These are phyloP conservation scores for Ichneumoninae sp. DNA, from an alignment of 2,888 invertebrate genomes.

Conservation along the genomic window DNA sequence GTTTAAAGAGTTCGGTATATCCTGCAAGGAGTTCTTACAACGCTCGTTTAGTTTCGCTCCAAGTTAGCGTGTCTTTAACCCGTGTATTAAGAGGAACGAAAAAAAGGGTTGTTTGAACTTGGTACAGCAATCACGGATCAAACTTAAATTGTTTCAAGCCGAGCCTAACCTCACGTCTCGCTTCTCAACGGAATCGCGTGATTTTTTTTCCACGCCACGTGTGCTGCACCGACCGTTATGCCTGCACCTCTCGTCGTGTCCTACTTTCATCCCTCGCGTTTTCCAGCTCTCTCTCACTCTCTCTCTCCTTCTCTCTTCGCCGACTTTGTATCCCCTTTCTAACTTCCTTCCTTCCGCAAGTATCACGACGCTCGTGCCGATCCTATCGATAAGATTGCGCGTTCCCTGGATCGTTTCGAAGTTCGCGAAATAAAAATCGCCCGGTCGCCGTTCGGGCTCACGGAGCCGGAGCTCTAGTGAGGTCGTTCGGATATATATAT, in stretches of 20 bases:
- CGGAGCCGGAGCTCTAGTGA: conserved; percentile 35
- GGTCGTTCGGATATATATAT: conserved; percentile 30
- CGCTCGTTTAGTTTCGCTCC: conserved; percentile 14
- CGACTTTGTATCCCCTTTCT: neutral
- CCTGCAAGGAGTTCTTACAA: neutral
- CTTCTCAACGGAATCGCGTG: conserved; percentile 46
- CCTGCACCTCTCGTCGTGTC: conserved; percentile 53
- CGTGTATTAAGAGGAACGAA: conserved; percentile 32
- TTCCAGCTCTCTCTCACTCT: conserved; percentile 1
- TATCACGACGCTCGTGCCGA: conserved; percentile 54
- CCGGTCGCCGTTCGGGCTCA: conserved; percentile 29
- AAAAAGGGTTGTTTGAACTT: conserved; percentile 32
- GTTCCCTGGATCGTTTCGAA: conserved; percentile 60
- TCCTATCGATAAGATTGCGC: conserved; percentile 64
- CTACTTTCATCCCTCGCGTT: conserved; percentile 16
- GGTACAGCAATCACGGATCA: conserved; percentile 55
- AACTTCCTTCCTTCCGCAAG: conserved; percentile 15
- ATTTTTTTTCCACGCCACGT: conserved; percentile 46
- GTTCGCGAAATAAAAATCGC: conserved; percentile 64
- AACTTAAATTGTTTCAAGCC: conserved; percentile 55
- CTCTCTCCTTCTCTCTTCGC: conserved; percentile 1
- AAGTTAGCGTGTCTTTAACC: conserved; percentile 11
- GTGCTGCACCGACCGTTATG: conserved; percentile 41
- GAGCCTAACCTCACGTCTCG: neutral
- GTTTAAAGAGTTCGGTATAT: neutral